Evolutionary conservation across 30 jellyfish, hydroid and myxozoan species (phyloP).

Genomic region (Aurelia aurita): DNA sequence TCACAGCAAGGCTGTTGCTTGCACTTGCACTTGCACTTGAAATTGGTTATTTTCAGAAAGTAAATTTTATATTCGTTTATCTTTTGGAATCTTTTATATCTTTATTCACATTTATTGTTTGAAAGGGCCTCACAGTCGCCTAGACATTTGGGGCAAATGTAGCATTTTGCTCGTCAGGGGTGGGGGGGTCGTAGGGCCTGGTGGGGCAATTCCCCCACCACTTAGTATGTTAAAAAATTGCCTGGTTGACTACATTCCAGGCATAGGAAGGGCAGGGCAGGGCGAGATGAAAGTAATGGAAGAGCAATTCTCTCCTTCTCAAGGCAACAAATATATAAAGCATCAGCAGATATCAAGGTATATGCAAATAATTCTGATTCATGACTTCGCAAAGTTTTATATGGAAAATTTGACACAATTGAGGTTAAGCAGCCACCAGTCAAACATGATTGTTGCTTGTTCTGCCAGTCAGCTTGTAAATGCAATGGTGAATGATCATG

Average conservation of each 20-base stretch:
- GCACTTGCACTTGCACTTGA: no score
- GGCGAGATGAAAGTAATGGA: slow-evolving; percentile 3
- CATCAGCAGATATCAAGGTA: slow-evolving; percentile 18
- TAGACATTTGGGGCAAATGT: no score
- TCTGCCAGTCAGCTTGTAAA: slow-evolving; percentile 2
- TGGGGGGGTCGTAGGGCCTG: no score
- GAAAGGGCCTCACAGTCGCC: no score
- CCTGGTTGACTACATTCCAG: slow-evolving; percentile 27
- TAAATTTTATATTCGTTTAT: no score
- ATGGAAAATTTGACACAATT: slow-evolving; percentile 4
- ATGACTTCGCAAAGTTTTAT: not conserved
- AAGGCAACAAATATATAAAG: slow-evolving; percentile 8
- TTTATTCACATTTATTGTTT: no score
- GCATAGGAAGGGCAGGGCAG: slow-evolving; percentile 51
- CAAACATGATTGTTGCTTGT: slow-evolving; percentile 11
- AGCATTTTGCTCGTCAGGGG: no score
- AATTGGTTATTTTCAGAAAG: no score
- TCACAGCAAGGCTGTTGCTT: no score
- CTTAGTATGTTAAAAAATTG: no score
- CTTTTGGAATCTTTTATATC: no score
- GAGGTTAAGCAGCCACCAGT: slow-evolving; percentile 24
- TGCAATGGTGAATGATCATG: slow-evolving; percentile 22
- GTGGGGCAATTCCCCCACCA: no score
- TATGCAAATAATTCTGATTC: not conserved
- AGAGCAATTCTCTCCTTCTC: slow-evolving; percentile 3